Conservation (phyloP, 1,140 invertebrate genomes). For the Sinella curviseta region DNA sequence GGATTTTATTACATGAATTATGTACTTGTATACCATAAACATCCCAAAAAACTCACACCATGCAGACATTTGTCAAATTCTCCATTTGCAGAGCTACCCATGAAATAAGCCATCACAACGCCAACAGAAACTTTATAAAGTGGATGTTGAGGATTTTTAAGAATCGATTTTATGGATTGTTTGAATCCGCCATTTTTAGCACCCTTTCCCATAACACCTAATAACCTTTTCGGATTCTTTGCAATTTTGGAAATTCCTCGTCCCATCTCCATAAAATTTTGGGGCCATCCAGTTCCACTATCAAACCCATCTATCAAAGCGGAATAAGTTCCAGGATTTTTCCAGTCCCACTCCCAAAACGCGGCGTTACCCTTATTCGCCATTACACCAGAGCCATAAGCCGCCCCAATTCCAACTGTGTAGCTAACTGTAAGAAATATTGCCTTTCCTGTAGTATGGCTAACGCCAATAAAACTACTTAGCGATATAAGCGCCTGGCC, state of each 20-base stretch:
- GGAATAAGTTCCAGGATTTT: not conserved
- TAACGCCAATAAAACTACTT: not conserved
- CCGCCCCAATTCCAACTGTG: not conserved
- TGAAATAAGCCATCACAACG: slow-evolving; percentile 2
- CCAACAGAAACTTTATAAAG: not conserved
- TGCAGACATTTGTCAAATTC: slow-evolving; percentile 31
- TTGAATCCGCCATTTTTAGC: not conserved
- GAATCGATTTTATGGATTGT: not conserved
- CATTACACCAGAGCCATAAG: not conserved
- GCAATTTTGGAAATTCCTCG: slow-evolving; percentile 1
- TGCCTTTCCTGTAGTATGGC: not conserved
- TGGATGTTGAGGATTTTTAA: slow-evolving; percentile 24
- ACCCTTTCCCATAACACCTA: not conserved
- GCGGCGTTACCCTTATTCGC: not conserved
- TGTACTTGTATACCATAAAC: too few species aligned
- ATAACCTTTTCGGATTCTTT: not conserved
- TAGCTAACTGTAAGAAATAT: not conserved
- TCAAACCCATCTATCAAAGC: not conserved
- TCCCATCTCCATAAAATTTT: too few species aligned
- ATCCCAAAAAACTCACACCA: too few species aligned
- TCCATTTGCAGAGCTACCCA: not conserved
- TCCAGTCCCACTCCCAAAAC: slow-evolving; percentile 32
- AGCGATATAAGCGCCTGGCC: not conserved
- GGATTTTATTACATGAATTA: too few species aligned
- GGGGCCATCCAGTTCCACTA: not conserved